phyloP scores from a whole-genome alignment of 2,113 vertebrate species.

The Oxyruncus cristatus region DNA sequence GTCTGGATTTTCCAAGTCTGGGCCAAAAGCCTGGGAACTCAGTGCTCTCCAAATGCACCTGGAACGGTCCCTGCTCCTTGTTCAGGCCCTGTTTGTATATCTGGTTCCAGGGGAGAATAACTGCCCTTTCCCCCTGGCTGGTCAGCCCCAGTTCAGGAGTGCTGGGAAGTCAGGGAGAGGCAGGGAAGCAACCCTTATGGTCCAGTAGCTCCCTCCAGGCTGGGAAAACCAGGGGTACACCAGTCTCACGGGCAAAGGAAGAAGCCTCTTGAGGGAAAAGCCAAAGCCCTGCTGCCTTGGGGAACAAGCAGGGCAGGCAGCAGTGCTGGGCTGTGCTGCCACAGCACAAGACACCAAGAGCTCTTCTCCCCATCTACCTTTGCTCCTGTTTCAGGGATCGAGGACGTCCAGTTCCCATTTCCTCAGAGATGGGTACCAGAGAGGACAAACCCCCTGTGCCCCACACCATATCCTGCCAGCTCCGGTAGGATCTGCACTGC shows the following conservation, averaged over 20 bases:
- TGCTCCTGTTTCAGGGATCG: neutral
- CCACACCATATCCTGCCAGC: neutral
- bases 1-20: neutral
- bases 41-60: neutral
- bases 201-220: neutral
- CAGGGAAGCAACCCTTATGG: neutral
- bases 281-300: neutral
- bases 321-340: neutral
- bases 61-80: neutral
- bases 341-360: neutral
- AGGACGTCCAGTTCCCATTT: neutral
- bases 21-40: neutral
- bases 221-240: neutral
- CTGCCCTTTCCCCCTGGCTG: neutral
- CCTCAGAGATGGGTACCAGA: neutral
- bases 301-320: neutral
- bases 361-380: neutral
- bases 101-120: accelerated
- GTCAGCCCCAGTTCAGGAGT: neutral
- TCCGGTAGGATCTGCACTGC: neutral
- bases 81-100: neutral
- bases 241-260: neutral
- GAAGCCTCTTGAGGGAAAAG: neutral
- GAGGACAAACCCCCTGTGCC: neutral
- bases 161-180: neutral